Percentiles rank a stretch among this genome's conserved stretches.
phyloP scores from a whole-genome alignment of 2,113 vertebrate genomes.

The Labeo catla region DNA sequence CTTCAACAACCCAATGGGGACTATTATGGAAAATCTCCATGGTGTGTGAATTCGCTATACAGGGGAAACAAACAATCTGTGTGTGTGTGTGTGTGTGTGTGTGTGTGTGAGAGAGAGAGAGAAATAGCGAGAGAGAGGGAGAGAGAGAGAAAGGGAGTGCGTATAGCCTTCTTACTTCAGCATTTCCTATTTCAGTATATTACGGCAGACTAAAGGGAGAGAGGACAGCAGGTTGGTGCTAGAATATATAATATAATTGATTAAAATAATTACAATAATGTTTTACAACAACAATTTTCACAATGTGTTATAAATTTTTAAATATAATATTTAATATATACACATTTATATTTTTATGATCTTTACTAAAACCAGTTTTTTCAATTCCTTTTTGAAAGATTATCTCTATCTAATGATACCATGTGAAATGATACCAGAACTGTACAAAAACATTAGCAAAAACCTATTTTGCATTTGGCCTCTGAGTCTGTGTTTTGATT shows the following conservation, averaged over 20 bases:
- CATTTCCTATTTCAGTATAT: neutral
- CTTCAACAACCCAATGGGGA: slow-evolving; percentile 19
- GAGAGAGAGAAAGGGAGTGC: too few relatives aligned
- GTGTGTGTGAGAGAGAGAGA: too few relatives aligned
- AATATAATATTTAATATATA: neutral
- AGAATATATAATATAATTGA: neutral
- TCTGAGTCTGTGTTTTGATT: neutral
- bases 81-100: neutral
- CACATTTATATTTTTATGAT: neutral
- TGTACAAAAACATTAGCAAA: neutral
- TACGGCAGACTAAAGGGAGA: neutral
- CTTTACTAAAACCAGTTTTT: neutral
- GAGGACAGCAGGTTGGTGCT: neutral
- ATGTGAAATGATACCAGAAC: neutral
- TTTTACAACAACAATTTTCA: neutral
- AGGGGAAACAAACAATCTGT: slow-evolving; percentile 13
- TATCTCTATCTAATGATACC: neutral
- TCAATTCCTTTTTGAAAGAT: neutral
- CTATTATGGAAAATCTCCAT: slow-evolving; percentile 38
- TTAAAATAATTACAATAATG: neutral
- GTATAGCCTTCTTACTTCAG: too few relatives aligned
- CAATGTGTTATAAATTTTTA: neutral
- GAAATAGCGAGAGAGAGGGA: neutral
- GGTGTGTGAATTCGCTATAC: slow-evolving; percentile 24
- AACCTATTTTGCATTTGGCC: neutral